Conservation (phyloP, 2,888 invertebrate genomes). For the Clitarchus hookeri region DNA sequence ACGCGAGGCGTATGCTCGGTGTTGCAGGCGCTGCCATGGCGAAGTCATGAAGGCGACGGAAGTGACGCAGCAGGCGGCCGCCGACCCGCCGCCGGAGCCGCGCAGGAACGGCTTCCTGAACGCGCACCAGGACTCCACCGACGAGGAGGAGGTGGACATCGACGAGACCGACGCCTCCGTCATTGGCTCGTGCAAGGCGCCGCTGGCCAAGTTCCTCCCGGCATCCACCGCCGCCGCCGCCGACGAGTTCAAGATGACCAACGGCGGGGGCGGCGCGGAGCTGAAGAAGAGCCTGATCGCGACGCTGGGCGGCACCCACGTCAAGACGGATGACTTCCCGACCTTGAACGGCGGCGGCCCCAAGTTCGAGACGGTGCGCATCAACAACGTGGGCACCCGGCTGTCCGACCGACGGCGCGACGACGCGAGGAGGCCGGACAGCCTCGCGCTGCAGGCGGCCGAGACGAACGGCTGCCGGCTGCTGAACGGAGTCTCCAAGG, state of each 20-base stretch:
- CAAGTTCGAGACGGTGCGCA: constrained; percentile 10
- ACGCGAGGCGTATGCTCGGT: neutral
- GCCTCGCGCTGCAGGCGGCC: neutral
- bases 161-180: constrained; percentile 18
- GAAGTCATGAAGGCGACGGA: constrained; percentile 11
- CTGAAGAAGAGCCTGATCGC: constrained; percentile 21
- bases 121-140: constrained; percentile 23
- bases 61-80: neutral
- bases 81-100: neutral
- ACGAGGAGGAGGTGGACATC: constrained; percentile 20
- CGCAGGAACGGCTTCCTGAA: constrained; percentile 24
- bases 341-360: constrained; percentile 20
- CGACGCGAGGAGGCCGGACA: neutral
- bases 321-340: neutral
- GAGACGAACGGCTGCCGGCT: neutral
- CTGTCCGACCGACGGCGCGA: constrained; percentile 11
- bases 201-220: neutral
- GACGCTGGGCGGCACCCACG: constrained; percentile 3
- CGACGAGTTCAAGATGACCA: constrained; percentile 19
- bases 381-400: constrained; percentile 21
- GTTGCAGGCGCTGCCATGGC: neutral
- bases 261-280: neutral
- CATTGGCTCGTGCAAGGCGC: neutral
- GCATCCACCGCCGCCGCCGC: neutral
- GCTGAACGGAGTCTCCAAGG: neutral